Evolutionary conservation across 2,888 invertebrate genomes (phyloP), one percentile per base, ranked within the genome.

Genomic region (Tetranychus piercei): DNA sequence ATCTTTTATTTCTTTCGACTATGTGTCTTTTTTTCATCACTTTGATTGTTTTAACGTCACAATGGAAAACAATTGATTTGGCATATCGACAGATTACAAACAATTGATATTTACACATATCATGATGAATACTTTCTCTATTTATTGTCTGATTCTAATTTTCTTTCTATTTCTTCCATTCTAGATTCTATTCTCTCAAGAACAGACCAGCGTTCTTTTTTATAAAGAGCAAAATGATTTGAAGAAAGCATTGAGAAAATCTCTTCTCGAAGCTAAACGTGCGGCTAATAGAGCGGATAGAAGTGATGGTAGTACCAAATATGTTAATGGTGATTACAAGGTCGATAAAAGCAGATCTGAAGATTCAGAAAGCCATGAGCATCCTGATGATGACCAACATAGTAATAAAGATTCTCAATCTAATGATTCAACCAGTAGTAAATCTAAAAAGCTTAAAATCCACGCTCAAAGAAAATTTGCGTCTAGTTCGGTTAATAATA

Each of bases 381-480:
- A 34, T 23, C 23, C 23, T 23, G 23, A 69, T 20, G 34, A 69
- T 69, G 69, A 69, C n/a, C 55, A 55, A 55, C 55, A 55, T 55
- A 15, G 55, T 55, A 55, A 55, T 55, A 20, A 69, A 69, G 22
- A 11, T 22, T 34, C 34, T 34, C 34, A 34, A 34, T 69, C 69
- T 20, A 55, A 15, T 1, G 55, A 55, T 55, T 55, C 55, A 55
- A 69, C 69, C 20, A 23, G 22, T 23, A 23, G 69, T 20, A 20
- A 20, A 69, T 55, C 20, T 22, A 20, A 20, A 8, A 64, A 64
- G 20, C 45, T n/a, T 5, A 22, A 43, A 64, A 44, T 71, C 11
- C 71, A 20, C 15, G 71, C 71, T 6, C 71, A 71, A 45, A 23
- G 71, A 15, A 71, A 71, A 44, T 71, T 71, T 71, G 71, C 71